Conservation (phyloP, 2,113 vertebrate genomes). For the Oreochromis niloticus region DNA sequence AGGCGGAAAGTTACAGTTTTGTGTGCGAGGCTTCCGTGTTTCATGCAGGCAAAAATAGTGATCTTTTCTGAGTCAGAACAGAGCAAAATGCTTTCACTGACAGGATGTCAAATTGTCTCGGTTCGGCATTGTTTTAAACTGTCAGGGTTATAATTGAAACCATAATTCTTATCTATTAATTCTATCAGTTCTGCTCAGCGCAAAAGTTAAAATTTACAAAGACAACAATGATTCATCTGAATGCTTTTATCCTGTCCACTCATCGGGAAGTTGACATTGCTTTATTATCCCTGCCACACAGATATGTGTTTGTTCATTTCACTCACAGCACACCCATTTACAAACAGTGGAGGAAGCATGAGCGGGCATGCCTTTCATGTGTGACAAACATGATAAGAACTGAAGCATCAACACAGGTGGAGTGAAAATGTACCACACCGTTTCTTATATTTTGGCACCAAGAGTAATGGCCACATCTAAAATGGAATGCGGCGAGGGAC, state of each 20-base stretch:
- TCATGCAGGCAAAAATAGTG: neutral
- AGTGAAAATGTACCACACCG: neutral
- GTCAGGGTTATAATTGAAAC: neutral
- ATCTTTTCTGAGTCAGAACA: neutral
- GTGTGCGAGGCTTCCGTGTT: neutral
- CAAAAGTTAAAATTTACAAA: neutral
- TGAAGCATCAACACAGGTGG: neutral
- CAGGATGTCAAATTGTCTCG: neutral
- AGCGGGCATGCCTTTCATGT: neutral
- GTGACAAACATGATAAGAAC: neutral
- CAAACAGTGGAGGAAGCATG: neutral
- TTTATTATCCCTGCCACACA: neutral
- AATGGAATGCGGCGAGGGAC: neutral
- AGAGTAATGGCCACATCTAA: neutral
- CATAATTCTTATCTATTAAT: neutral
- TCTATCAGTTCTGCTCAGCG: neutral
- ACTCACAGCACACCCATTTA: neutral
- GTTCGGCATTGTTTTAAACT: neutral
- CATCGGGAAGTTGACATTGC: neutral
- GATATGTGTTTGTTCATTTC: neutral
- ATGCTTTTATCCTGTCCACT: neutral
- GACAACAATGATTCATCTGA: neutral
- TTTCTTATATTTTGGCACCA: neutral
- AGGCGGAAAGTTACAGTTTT: slow-evolving; percentile 1
- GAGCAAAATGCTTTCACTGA: neutral